A percentile compares a stretch with the other conserved stretches of the same genome.
Evolutionary conservation across 2,113 vertebrate species (phyloP).

Genomic region (Gnathonemus echidnorhynchus): DNA sequence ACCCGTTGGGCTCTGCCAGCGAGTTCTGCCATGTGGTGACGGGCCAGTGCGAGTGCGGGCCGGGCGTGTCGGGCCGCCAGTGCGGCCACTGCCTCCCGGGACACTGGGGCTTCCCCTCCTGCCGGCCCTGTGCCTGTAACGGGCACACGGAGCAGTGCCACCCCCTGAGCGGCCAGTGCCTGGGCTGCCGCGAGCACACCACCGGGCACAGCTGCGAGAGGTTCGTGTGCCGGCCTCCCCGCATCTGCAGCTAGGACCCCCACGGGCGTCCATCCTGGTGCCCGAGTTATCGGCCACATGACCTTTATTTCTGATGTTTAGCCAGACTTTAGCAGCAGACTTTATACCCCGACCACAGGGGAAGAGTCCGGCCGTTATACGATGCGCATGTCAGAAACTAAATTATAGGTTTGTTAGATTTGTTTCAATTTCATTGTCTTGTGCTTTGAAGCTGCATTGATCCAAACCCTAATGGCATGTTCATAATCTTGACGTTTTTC

Average conservation of each 20-base stretch:
- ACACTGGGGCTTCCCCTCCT: conserved; percentile 88
- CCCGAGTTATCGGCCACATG: not conserved
- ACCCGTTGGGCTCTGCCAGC: conserved; percentile 69
- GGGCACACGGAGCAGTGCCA: conserved; percentile 78
- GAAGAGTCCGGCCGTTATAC: not conserved
- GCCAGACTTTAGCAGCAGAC: not conserved
- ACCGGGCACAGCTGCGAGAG: conserved; percentile 80
- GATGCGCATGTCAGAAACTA: not conserved
- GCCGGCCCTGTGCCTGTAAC: conserved; percentile 82
- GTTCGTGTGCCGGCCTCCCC: conserved; percentile 42
- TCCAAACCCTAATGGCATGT: not conserved
- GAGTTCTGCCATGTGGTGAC: conserved; percentile 71
- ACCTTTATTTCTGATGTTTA: not conserved
- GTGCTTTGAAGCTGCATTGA: not conserved
- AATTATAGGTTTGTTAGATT: not conserved
- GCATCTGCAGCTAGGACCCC: not conserved
- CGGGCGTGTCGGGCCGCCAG: conserved; percentile 70
- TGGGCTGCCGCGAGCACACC: conserved; percentile 74
- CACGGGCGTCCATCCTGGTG: not conserved
- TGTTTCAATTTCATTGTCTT: not conserved
- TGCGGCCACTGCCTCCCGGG: conserved; percentile 82
- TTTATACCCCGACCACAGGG: not conserved
- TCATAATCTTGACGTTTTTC: not conserved
- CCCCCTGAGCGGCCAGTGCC: conserved; percentile 67
- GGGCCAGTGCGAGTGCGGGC: conserved; percentile 82